These are phyloP conservation scores for Podarcis raffonei DNA, from an alignment of 2,113 vertebrate species.

Conservation along the genomic window DNA sequence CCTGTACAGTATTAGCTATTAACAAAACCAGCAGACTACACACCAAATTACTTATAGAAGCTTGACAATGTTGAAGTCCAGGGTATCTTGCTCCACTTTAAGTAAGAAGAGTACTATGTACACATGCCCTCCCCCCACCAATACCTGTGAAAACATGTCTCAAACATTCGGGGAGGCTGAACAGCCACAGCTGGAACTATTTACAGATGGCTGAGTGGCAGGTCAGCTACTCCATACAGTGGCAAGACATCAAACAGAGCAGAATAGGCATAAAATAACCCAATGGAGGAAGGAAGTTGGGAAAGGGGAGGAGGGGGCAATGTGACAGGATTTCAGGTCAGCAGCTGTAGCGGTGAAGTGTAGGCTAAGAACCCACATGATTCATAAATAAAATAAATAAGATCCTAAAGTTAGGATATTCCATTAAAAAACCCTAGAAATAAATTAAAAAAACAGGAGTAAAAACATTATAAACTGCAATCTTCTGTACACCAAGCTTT, in stretches of 20 bases:
- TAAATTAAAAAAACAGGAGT: conserved; percentile 75
- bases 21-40: conserved; percentile 71
- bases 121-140: conserved; percentile 39
- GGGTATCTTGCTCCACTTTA: conserved; percentile 45
- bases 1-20: conserved; percentile 81
- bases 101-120: conserved; percentile 52
- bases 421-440: conserved; percentile 68
- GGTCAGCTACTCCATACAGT: conserved; percentile 47
- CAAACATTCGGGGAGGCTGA: conserved; percentile 42
- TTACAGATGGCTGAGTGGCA: conserved; percentile 45
- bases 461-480: conserved; percentile 72
- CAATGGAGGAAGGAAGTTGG: conserved; percentile 37
- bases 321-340: conserved; percentile 42
- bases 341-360: conserved; percentile 82
- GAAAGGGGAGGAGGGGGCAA: background rate
- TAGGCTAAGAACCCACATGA: conserved; percentile 75
- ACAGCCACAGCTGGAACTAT: conserved; percentile 43
- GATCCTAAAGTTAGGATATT: conserved; percentile 68
- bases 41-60: conserved; percentile 69
- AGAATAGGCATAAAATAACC: conserved; percentile 27
- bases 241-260: conserved; percentile 39
- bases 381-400: conserved; percentile 97
- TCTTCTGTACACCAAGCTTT: conserved; percentile 72
- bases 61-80: conserved; percentile 51
- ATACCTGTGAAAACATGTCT: conserved; percentile 39